Percentiles rank a stretch among this genome's conserved stretches.
Evolutionary conservation across 2,888 invertebrate species (phyloP).

Genomic region (Clitarchus hookeri): DNA sequence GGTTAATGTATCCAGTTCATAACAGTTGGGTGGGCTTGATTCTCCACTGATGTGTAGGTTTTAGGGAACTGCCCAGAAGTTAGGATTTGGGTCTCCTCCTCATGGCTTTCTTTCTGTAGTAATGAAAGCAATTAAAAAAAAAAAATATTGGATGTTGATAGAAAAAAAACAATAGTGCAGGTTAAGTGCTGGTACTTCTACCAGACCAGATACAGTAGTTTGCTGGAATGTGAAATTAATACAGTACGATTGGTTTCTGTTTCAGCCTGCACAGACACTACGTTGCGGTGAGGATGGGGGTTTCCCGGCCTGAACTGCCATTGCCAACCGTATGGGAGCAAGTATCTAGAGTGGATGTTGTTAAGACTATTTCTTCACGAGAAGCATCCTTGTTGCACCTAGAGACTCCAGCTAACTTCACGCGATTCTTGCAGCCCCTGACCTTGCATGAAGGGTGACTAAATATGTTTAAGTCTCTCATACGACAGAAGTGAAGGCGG

Average conservation of each 20-base stretch:
- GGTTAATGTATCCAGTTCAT: no score
- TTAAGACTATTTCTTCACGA: constrained; percentile 61
- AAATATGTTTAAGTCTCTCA: not conserved
- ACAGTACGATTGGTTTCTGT: not conserved
- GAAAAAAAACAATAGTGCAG: no score
- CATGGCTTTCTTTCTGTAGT: no score
- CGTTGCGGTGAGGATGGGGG: not conserved
- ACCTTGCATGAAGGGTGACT: constrained; percentile 25
- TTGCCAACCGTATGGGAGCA: constrained; percentile 58
- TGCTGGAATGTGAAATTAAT: not conserved
- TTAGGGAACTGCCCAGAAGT: no score
- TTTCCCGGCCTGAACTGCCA: not conserved
- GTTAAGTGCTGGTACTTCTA: no score
- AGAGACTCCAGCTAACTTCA: constrained; percentile 61
- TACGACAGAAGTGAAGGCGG: not conserved
- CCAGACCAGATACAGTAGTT: not conserved
- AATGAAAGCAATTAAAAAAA: no score
- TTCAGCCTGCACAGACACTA: not conserved
- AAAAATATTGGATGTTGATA: no score
- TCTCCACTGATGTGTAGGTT: no score
- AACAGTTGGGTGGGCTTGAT: no score
- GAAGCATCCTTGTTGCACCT: constrained; percentile 66
- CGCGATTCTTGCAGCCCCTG: constrained; percentile 66
- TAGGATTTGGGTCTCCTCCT: no score
- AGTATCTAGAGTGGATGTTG: constrained; percentile 64